These are phyloP conservation scores for Exocentrus adspersus DNA, from an alignment of 2,888 invertebrate species.

Conservation along the genomic window DNA sequence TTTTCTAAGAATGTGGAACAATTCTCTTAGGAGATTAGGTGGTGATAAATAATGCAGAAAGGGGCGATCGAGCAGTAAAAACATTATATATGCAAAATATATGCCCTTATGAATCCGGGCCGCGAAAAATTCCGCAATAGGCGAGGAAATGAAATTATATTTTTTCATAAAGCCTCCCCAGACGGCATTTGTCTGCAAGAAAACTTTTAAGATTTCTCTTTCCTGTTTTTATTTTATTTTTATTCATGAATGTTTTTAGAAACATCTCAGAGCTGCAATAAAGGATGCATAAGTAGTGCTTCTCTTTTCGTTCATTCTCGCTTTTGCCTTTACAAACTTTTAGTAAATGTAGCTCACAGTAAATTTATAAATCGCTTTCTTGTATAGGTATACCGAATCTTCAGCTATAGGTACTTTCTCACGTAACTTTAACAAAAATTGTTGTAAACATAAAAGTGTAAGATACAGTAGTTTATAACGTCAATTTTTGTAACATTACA, in stretches of 20 bases:
- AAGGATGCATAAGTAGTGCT: slow-evolving; percentile 51
- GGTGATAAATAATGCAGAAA: slow-evolving; percentile 48
- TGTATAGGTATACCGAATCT: too few species aligned
- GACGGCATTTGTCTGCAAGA: slow-evolving; percentile 55
- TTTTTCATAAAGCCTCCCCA: slow-evolving; percentile 57
- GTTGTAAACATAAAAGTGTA: too few species aligned
- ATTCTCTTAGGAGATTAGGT: slow-evolving; percentile 48
- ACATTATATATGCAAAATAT: slow-evolving; percentile 56
- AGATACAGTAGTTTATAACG: too few species aligned
- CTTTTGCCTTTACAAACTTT: slow-evolving; percentile 4
- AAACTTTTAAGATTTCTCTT: slow-evolving; percentile 54
- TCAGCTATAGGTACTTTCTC: too few species aligned
- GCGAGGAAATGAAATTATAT: slow-evolving; percentile 57
- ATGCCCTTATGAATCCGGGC: slow-evolving; percentile 52
- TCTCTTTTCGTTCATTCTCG: slow-evolving; percentile 16
- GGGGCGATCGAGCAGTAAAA: slow-evolving; percentile 52
- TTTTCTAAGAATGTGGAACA: slow-evolving; percentile 42
- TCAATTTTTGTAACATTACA: too few species aligned
- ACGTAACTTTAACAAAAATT: too few species aligned
- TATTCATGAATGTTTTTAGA: slow-evolving; percentile 56
- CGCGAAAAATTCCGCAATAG: slow-evolving; percentile 52
- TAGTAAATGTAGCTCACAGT: not conserved
- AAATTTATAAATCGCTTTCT: too few species aligned
- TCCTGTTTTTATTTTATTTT: slow-evolving; percentile 55
- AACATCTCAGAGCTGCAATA: slow-evolving; percentile 46